Evolutionary conservation across 2,888 invertebrate genomes (phyloP).

Genomic region (Amphipyra berbera): DNA sequence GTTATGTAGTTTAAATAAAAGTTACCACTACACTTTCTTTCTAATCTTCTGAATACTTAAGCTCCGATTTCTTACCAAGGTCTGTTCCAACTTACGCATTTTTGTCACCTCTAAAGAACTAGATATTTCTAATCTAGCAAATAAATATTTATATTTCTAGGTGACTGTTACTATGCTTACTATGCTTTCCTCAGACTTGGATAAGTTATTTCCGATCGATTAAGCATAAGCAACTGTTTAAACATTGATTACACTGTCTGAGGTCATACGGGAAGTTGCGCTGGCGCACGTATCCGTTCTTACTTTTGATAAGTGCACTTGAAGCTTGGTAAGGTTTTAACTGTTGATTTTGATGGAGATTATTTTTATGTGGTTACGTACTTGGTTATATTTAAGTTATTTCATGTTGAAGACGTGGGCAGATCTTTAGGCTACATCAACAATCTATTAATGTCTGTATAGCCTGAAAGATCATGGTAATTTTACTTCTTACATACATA

Average conservation of each 20-base stretch:
- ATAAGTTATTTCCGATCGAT: constrained; percentile 17
- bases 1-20: no score
- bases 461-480: neutral
- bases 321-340: constrained; percentile 24
- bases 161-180: no score
- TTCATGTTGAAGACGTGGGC: constrained; percentile 1
- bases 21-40: no score
- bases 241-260: constrained; percentile 36
- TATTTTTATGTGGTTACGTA: constrained; percentile 1
- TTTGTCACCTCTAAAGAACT: no score
- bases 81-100: no score
- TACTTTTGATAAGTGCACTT: constrained; percentile 47
- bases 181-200: neutral
- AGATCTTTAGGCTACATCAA: constrained; percentile 1
- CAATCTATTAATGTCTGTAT: neutral
- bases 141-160: no score
- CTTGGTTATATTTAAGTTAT: neutral
- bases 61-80: no score
- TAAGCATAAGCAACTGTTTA: constrained; percentile 13
- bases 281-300: constrained; percentile 44
- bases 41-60: no score
- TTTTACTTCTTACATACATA: no score
- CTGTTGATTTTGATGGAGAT: constrained; percentile 15
- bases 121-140: no score
- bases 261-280: constrained; percentile 45